phyloP scores from a whole-genome alignment of 2,888 invertebrate species.

The Sturmia bella region DNA sequence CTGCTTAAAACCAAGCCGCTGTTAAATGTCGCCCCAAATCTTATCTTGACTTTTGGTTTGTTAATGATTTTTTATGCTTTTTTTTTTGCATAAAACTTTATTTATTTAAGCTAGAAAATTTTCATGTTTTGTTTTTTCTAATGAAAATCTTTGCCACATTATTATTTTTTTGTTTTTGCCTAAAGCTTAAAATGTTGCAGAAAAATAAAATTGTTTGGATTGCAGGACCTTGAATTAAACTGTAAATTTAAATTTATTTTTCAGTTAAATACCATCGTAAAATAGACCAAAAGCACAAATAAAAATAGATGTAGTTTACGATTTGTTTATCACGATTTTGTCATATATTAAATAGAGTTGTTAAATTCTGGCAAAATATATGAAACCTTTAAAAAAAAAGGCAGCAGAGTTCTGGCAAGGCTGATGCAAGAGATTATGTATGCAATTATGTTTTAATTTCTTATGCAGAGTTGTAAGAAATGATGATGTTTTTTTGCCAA shows the following conservation, averaged over 20 bases:
- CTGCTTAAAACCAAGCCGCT: constrained; percentile 55
- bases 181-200: background rate
- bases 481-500: too few relatives aligned
- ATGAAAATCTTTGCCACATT: constrained; percentile 12
- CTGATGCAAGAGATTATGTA: too few relatives aligned
- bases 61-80: constrained; percentile 36
- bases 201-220: background rate
- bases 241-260: constrained; percentile 35
- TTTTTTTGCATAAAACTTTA: constrained; percentile 42
- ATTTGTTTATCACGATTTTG: constrained; percentile 63
- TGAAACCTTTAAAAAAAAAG: background rate
- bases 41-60: constrained; percentile 56
- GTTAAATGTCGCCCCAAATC: constrained; percentile 69
- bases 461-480: too few relatives aligned
- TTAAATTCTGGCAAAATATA: constrained; percentile 11
- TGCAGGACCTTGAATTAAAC: constrained; percentile 55
- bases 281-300: background rate
- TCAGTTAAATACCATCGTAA: constrained; percentile 19
- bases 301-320: constrained; percentile 35
- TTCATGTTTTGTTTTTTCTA: constrained; percentile 28
- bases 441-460: too few relatives aligned
- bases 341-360: constrained; percentile 66
- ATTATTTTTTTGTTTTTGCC: constrained; percentile 7
- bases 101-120: constrained; percentile 16
- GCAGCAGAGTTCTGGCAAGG: background rate